Base-by-base conservation (phyloP, 2,888 invertebrate species). In the Toxonevra muliebris region DNA sequence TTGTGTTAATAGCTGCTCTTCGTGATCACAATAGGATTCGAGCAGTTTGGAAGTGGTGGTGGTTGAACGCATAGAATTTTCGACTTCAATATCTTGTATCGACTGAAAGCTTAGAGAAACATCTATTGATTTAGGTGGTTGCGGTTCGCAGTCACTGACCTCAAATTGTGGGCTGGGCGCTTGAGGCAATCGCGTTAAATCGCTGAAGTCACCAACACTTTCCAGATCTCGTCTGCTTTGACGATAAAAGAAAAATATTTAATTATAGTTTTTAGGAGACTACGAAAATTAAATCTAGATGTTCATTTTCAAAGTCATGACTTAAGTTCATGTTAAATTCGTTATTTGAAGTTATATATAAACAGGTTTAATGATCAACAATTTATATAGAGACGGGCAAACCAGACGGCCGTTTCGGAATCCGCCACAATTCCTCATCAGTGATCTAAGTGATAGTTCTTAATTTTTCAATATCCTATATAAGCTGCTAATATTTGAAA, bases 1-100 rank as follows among this genome's bases (percentile, higher is more conserved):
- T 73, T 86, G 85, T 0, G 79, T 75, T 40, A 85, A 72, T 9
- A 86, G 68, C 61, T 84, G 80, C 40, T 86, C 86, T 69, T 86
- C 86, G 40, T 86, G 85, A 41, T 85, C 82, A 68, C 86, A 86
- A 60, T 85, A 86, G 0, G 84, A 82, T 61, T 84, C 84, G 1
- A 85, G 68, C 1, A 86, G 73, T 40, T 84, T 82, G 0, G 81
- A 82, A 1, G 84, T 79, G 1, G 83, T 82, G 13, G 82, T 81
- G 1, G 84, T 82, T 15, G 83, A 82, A 48, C 83, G 77, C 70
- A 82, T 78, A 1, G 83, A 82, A 63, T 83, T 84, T 62, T 85
- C 83, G 10, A 84, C 60, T 58, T 85, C 84, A 59, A 79, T 74
- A 58, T 84, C 84, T 41, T 80, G 80, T 19, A 71, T 20, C 0